A percentile compares a stretch with the other conserved stretches of the same genome.
phyloP scores from a whole-genome alignment of 1,140 invertebrate genomes.

The Drosophila aff. region DNA sequence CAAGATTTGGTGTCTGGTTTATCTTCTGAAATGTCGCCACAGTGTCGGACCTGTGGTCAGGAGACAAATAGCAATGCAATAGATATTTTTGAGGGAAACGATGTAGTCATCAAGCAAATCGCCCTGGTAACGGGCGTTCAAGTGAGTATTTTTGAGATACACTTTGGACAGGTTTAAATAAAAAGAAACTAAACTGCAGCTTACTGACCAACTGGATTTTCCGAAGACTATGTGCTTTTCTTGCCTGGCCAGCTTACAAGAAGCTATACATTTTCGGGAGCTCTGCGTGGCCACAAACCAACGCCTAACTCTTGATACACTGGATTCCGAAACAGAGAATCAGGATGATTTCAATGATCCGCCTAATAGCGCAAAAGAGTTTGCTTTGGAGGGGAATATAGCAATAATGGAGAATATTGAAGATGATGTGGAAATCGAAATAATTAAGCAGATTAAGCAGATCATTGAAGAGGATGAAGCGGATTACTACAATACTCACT shows the following conservation, averaged over 20 bases:
- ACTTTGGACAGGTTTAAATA: background rate
- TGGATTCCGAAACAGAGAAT: background rate
- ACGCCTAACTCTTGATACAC: background rate
- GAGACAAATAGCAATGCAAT: background rate
- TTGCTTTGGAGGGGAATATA: background rate
- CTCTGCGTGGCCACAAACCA: slow-evolving; percentile 35
- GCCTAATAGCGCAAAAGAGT: no score
- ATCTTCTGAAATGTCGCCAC: slow-evolving; percentile 21
- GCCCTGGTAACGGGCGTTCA: slow-evolving; percentile 32
- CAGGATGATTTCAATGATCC: background rate
- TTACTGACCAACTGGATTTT: slow-evolving; percentile 22
- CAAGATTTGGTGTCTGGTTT: background rate
- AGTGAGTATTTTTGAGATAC: slow-evolving; percentile 23
- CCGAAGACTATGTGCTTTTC: slow-evolving; percentile 30
- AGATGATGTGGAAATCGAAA: slow-evolving; percentile 1
- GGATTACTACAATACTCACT: background rate
- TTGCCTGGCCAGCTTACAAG: slow-evolving; percentile 32
- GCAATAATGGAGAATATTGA: background rate
- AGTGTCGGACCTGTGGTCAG: slow-evolving; percentile 41
- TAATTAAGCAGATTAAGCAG: background rate
- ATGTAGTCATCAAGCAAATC: slow-evolving; percentile 30
- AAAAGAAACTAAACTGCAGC: slow-evolving; percentile 7
- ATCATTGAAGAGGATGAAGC: slow-evolving; percentile 6
- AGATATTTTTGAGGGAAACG: slow-evolving; percentile 19
- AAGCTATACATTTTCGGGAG: slow-evolving; percentile 41